These are phyloP conservation scores for Cotesia congregata DNA, from an alignment of 2,888 invertebrate species.

Conservation along the genomic window DNA sequence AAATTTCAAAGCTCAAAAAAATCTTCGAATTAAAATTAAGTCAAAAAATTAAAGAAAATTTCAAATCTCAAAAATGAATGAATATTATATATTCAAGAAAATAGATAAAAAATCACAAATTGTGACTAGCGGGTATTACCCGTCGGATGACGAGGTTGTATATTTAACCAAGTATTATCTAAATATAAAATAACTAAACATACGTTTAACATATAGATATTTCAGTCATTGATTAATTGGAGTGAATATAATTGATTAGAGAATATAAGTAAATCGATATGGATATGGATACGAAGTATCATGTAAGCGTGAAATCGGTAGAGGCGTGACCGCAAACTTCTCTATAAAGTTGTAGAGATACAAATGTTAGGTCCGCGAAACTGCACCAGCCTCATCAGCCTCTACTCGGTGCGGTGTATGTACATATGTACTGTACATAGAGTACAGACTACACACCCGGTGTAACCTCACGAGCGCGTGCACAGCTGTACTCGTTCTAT, in stretches of 20 bases:
- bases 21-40: no score
- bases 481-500: constrained; percentile 64
- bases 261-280: neutral
- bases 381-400: constrained; percentile 52
- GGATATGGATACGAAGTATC: neutral
- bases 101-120: neutral
- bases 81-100: neutral
- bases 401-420: neutral
- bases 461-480: constrained; percentile 38
- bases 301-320: neutral
- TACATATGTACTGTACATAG: neutral
- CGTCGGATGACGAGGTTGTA: neutral
- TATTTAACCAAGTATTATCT: neutral
- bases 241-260: neutral
- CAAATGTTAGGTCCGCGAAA: constrained; percentile 44
- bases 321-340: constrained; percentile 17
- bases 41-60: neutral
- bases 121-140: neutral
- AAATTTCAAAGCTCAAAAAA: no score
- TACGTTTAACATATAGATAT: neutral
- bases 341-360: constrained; percentile 40
- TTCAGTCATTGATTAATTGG: neutral
- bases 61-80: neutral
- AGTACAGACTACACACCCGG: constrained; percentile 15
- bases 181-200: neutral